Conservation (phyloP, 2,888 invertebrate genomes). For the Plebejus melissa region DNA sequence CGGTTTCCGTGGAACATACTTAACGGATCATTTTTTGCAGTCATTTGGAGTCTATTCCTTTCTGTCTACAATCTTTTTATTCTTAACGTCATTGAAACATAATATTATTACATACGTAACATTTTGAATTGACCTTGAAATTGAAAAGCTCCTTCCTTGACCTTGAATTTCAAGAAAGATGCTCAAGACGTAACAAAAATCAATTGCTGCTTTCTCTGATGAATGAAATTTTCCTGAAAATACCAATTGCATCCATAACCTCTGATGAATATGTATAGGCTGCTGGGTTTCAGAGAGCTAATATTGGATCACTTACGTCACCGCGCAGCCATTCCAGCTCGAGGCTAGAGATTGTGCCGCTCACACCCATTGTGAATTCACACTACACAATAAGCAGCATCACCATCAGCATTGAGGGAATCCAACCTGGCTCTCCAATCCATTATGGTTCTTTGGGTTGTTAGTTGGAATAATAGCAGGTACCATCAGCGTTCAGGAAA, state of each 20-base stretch:
- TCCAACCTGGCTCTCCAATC: not conserved
- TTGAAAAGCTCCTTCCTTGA: no score
- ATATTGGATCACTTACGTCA: constrained; percentile 19
- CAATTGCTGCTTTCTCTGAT: not conserved
- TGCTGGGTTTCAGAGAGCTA: not conserved
- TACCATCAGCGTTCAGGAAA: not conserved
- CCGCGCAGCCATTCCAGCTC: constrained; percentile 20
- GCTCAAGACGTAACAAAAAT: not conserved
- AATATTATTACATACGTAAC: no score
- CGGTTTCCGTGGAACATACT: no score
- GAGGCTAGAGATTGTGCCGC: constrained; percentile 23
- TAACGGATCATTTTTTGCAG: no score
- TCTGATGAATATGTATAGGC: not conserved
- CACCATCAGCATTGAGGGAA: not conserved
- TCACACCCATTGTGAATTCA: constrained; percentile 14
- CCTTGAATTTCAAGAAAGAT: no score
- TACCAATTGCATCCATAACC: not conserved
- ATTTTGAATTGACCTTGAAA: no score
- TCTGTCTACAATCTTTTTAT: no score
- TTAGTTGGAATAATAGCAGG: not conserved
- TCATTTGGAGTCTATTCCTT: no score
- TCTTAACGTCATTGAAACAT: no score
- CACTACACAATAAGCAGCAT: not conserved
- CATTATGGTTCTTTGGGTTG: no score
- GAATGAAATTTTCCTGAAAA: not conserved